Base-by-base conservation (phyloP, 2,113 vertebrate genomes). In the Salvelinus sp. region DNA sequence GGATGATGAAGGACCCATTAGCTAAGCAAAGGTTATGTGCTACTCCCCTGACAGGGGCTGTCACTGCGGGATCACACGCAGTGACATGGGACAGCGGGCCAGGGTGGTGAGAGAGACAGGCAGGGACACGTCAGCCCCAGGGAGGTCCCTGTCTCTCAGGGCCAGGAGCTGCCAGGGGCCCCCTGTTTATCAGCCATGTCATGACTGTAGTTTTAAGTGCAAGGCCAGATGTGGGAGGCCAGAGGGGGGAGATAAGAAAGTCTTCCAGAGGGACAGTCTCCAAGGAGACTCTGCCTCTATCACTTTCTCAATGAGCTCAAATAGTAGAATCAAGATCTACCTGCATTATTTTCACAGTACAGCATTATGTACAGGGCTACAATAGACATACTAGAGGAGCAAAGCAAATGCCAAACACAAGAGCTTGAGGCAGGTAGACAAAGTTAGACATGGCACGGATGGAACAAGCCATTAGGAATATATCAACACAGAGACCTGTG, bases 1-100 rank as follows among this genome's bases (percentile, higher is more conserved):
- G 85, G 77, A 91, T 81, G 38, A 62, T 86, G 81, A 88, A 88
- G 90, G 82, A 90, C 74, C 87, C 93, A 92, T 94, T 92, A 91
- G 88, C 90, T 93, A 93, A 94, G 87, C 82, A 94, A 95, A 96
- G 96, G 94, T 96, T 94, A 90, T 74, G 2, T 3, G 80, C 83
- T 92, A 90, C 88, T 90, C 91, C 92, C 78, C 66, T 78, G 89
- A 89, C 88, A 88, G 86, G 79, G 74, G 80, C 86, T 91, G 88
- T 92, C 88, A 89, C 82, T 74, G 4, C 66, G 72, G 28, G 28
- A 28, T 88, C 86, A 78, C 85, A 82, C 28, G 47, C 76, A 44
- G 75, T 57, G 87, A 82, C 82, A 79, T 20, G 82, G 75, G 82
- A 82, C 67, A 20, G 30, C 75, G 67, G 76, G 72, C 71, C 74